Evolutionary conservation across 1,140 invertebrate species (phyloP), one percentile per base, ranked within the genome.

Genomic region (Venustaconcha ellipsiformis): DNA sequence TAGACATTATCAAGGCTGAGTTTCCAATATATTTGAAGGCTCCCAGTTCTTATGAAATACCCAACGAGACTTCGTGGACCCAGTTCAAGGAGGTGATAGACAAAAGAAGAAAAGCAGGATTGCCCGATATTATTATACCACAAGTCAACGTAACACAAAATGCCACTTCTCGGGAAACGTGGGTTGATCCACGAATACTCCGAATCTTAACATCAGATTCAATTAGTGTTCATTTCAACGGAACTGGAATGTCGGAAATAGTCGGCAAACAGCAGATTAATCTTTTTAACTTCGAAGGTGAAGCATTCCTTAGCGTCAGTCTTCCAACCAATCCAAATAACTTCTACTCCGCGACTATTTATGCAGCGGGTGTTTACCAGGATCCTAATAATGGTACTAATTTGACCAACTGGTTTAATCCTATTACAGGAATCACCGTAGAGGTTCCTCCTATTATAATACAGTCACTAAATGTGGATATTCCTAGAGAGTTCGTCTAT

Each of bases 31-130:
- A 72, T 59, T 14, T 69, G 8, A 15, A 68, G n/a, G 76, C 81
- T 2, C 81, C 81, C 30, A 64, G 18, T 20, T 56, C n/a, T 20
- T 73, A 67, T 55, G 72, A 80, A 18, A 67, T 64, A n/a, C 79
- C 79, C 17, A 80, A 80, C 67, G 76, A 80, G 67, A 82, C 79
- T 3, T 77, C 81, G 2, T 82, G 81, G 81, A 72, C 76, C 1
- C 68, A 57, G 3, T 80, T 82, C 58, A 79, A 82, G 60, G 66
- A 76, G 18, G 69, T 68, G 2, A 78, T 82, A 30, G 81, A 82
- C 56, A 26, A 77, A 62, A 67, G 81, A 58, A 64, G 81, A 20
- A 55, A 57, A 26, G 60, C 66, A 13, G 60, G 75, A 3, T n/a
- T 74, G 57, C 77, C 79, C 8, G 79, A 80, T 56, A 80, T 79